Evolutionary conservation across 2,113 vertebrate species (phyloP).

Genomic region (Labeo rohita): DNA sequence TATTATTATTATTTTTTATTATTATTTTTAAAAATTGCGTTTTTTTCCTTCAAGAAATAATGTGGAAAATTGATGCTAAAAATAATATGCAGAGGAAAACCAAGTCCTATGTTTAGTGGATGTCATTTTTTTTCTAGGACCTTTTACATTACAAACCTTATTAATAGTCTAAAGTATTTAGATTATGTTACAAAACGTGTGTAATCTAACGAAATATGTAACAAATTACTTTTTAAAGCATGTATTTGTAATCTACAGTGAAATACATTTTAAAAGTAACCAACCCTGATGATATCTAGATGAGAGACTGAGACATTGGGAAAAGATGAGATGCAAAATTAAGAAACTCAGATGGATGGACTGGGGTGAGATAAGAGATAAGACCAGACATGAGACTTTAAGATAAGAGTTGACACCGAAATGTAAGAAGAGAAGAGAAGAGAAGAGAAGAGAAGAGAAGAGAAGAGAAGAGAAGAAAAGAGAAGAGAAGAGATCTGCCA

Average conservation of each 20-base stretch:
- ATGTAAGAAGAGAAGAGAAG: neutral
- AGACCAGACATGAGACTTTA: neutral
- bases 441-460: neutral
- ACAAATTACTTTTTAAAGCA: neutral
- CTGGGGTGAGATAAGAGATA: neutral
- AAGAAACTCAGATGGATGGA: neutral
- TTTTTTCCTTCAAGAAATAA: neutral
- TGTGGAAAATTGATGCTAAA: too few species aligned
- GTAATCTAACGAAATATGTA: neutral
- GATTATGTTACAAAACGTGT: too few species aligned
- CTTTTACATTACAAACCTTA: too few species aligned
- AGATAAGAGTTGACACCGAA: neutral
- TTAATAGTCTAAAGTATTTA: too few species aligned
- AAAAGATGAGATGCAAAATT: neutral
- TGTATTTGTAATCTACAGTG: too few species aligned
- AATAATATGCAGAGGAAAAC: neutral
- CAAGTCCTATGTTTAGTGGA: too few species aligned
- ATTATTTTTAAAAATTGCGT: neutral
- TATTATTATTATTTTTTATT: neutral
- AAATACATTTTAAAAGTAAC: too few species aligned
- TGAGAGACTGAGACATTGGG: neutral
- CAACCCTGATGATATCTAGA: too few species aligned
- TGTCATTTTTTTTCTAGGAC: too few species aligned
- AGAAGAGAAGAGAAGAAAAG: too few species aligned
- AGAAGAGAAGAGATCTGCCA: too few species aligned